phyloP scores from a whole-genome alignment of 2,888 invertebrate genomes.

The Macaria liturata region DNA sequence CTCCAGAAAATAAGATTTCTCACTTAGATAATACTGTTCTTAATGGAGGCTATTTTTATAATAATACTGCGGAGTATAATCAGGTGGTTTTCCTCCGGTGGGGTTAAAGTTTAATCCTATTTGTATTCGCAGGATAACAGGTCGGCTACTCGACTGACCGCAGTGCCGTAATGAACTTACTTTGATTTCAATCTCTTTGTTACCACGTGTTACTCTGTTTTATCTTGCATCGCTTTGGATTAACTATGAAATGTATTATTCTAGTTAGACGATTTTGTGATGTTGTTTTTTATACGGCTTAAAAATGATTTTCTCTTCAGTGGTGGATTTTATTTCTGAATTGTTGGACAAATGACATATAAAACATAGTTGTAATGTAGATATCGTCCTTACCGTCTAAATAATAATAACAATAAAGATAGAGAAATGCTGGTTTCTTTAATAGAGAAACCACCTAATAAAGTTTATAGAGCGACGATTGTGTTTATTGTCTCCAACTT shows the following conservation, averaged over 20 bases:
- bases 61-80: constrained; percentile 37
- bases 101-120: constrained; percentile 50
- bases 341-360: too few species aligned
- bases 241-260: neutral
- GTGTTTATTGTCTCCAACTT: too few species aligned
- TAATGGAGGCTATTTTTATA: constrained; percentile 29
- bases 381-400: too few species aligned
- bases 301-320: too few species aligned
- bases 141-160: constrained; percentile 36
- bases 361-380: too few species aligned
- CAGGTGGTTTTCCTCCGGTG: constrained; percentile 25
- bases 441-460: too few species aligned
- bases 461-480: too few species aligned
- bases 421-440: too few species aligned
- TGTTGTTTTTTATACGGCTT: too few species aligned
- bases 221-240: constrained; percentile 2
- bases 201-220: constrained; percentile 16
- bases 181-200: constrained; percentile 50
- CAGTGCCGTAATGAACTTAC: constrained; percentile 50
- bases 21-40: constrained; percentile 17
- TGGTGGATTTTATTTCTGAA: too few species aligned
- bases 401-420: too few species aligned
- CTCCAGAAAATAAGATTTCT: constrained; percentile 15
- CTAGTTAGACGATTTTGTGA: neutral
- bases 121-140: constrained; percentile 42